phyloP scores from a whole-genome alignment of 1,140 invertebrate species.

The Forficula auricularia region DNA sequence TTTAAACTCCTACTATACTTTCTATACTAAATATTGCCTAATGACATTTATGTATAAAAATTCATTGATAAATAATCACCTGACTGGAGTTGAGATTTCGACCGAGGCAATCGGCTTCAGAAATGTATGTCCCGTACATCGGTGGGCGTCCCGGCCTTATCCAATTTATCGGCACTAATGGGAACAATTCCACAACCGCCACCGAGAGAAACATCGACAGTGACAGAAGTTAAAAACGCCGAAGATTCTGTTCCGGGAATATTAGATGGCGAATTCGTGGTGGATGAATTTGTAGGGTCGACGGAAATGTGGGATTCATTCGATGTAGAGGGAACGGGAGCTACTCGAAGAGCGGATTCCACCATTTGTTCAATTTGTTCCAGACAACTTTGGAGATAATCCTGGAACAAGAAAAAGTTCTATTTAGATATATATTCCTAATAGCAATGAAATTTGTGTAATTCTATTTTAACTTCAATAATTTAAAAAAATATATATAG shows the following conservation, averaged over 20 bases:
- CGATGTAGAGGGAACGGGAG: conserved; percentile 12
- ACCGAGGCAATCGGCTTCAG: conserved; percentile 21
- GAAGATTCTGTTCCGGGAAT: conserved; percentile 3
- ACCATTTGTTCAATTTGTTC: conserved; percentile 58
- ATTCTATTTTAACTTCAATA: too few species aligned
- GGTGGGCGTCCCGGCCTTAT: conserved; percentile 59
- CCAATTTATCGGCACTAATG: conserved; percentile 38
- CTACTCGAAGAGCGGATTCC: conserved; percentile 23
- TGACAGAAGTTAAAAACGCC: conserved; percentile 8
- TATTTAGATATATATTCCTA: too few species aligned
- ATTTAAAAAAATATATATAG: too few species aligned
- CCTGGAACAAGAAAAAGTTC: conserved; percentile 31
- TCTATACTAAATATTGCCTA: too few species aligned
- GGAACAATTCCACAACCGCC: conserved; percentile 19
- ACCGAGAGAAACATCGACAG: conserved; percentile 19
- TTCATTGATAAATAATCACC: too few species aligned
- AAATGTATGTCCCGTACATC: conserved; percentile 60
- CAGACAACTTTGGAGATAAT: conserved; percentile 51
- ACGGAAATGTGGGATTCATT: conserved; percentile 14
- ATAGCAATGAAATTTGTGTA: too few species aligned
- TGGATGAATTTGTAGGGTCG: conserved; percentile 18
- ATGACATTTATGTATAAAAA: too few species aligned
- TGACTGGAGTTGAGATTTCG: too few species aligned
- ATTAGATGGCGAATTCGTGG: conserved; percentile 7
- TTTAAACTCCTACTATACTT: too few species aligned